Percentiles rank a stretch among this genome's conserved stretches.
phyloP scores from a whole-genome alignment of 37 sponge, comb jelly and placozoan genomes.

The Dysidea cf. avara region DNA sequence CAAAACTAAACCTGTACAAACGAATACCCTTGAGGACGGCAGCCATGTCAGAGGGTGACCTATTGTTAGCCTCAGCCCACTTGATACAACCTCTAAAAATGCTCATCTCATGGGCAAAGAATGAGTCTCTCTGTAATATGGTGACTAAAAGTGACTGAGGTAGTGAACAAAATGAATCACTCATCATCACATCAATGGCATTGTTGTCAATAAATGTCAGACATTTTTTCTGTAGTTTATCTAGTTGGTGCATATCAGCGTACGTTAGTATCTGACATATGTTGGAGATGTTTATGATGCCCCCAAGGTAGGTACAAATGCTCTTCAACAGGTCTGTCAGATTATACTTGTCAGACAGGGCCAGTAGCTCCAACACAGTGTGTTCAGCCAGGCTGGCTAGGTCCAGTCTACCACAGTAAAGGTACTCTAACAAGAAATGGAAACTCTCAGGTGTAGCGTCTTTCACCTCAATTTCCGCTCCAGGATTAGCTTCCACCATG shows the following conservation, averaged over 20 bases:
- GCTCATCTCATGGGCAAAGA: constrained; percentile 9
- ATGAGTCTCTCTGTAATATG: constrained; percentile 20
- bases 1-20: constrained; percentile 8
- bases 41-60: neutral
- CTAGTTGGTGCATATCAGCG: constrained; percentile 18
- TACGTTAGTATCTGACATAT: constrained; percentile 21
- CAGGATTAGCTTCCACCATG: constrained; percentile 55
- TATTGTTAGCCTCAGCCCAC: constrained; percentile 31
- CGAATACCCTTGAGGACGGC: constrained; percentile 7
- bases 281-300: constrained; percentile 20
- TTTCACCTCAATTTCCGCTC: constrained; percentile 36
- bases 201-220: constrained; percentile 35
- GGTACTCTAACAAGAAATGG: constrained; percentile 37
- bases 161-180: constrained; percentile 9
- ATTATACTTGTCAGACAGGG: constrained; percentile 54
- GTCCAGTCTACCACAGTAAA: constrained; percentile 43
- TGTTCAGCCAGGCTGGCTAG: neutral
- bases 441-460: constrained; percentile 47
- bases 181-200: constrained; percentile 12
- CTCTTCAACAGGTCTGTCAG: constrained; percentile 30
- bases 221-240: constrained; percentile 24
- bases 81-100: neutral
- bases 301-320: constrained; percentile 38
- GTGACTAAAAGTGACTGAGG: constrained; percentile 1
- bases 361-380: constrained; percentile 48